Conservation (phyloP, 2,888 invertebrate species). For the Drosophila ezoana region DNA sequence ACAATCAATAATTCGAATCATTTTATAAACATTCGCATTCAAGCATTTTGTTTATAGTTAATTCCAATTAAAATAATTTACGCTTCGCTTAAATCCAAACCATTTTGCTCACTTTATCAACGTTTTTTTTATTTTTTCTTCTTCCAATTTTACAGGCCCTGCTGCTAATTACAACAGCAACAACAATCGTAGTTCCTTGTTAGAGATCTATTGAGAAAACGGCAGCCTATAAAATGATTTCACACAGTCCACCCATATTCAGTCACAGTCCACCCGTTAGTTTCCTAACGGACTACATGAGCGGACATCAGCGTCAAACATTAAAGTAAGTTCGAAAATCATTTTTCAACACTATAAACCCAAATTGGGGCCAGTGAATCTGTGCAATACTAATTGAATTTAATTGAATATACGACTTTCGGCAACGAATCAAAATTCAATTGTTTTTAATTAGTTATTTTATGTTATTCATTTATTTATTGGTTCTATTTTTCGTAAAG, state of each 20-base stretch:
- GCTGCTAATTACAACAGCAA: slow-evolving; percentile 27
- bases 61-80: slow-evolving; percentile 35
- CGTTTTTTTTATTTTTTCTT: slow-evolving; percentile 20
- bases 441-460: slow-evolving; percentile 20
- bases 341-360: slow-evolving; percentile 24
- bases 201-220: slow-evolving; percentile 56
- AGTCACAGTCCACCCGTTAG: slow-evolving; percentile 89
- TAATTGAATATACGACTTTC: slow-evolving; percentile 59
- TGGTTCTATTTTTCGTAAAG: slow-evolving; percentile 3
- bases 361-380: slow-evolving; percentile 31
- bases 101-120: slow-evolving; percentile 42
- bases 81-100: slow-evolving; percentile 32
- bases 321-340: slow-evolving; percentile 81
- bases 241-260: slow-evolving; percentile 89
- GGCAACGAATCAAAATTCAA: slow-evolving; percentile 57
- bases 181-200: slow-evolving; percentile 67
- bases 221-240: slow-evolving; percentile 86
- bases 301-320: slow-evolving; percentile 82
- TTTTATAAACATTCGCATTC: slow-evolving; percentile 47
- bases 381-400: slow-evolving; percentile 48
- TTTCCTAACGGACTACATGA: slow-evolving; percentile 87
- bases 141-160: slow-evolving; percentile 55
- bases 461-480: background rate
- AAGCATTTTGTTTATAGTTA: slow-evolving; percentile 37
- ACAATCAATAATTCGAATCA: slow-evolving; percentile 32